Percentiles rank a stretch among this genome's conserved stretches.
Evolutionary conservation across 2,888 invertebrate species (phyloP).

Genomic region (Abscondita cerata): DNA sequence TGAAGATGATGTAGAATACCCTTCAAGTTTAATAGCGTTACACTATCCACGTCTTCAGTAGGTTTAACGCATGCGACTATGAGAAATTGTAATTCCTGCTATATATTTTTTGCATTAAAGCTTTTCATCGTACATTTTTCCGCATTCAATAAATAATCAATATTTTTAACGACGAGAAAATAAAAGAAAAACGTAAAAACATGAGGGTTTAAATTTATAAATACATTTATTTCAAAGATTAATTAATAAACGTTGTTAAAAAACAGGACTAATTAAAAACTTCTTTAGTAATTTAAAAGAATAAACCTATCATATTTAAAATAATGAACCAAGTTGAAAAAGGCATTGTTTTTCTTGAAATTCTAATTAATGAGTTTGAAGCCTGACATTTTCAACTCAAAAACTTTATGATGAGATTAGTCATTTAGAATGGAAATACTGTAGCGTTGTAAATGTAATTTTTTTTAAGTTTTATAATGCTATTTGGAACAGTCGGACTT

Average conservation of each 20-base stretch:
- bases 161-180: no score
- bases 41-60: slow-evolving; percentile 4
- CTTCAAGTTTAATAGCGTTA: slow-evolving; percentile 9
- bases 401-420: slow-evolving; percentile 8
- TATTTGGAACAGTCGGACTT: no score
- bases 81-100: not conserved
- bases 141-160: no score
- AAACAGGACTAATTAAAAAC: no score
- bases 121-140: no score
- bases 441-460: not conserved
- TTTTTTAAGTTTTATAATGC: no score
- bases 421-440: not conserved
- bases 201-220: no score
- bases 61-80: slow-evolving; percentile 4
- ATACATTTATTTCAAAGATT: no score
- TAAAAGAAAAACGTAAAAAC: no score
- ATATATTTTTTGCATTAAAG: no score
- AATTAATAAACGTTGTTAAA: no score
- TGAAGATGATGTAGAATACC: slow-evolving; percentile 12
- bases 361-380: slow-evolving; percentile 7
- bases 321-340: slow-evolving; percentile 1
- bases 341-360: not conserved
- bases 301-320: not conserved
- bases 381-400: not conserved
- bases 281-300: no score